Evolutionary conservation across 2,888 invertebrate genomes (phyloP).

Genomic region (Rotaria sp.): DNA sequence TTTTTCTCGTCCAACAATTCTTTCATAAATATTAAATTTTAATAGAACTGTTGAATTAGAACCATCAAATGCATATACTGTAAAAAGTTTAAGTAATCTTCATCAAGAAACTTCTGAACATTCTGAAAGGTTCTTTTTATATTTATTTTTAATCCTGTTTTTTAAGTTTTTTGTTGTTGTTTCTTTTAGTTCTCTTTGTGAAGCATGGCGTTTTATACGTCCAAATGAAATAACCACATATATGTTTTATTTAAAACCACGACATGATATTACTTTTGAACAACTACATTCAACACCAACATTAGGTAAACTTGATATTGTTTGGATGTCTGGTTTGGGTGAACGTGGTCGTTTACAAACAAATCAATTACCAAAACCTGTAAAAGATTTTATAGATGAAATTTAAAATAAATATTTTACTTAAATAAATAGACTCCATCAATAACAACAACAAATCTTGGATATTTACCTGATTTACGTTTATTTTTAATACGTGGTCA

Average conservation of each 20-base stretch:
- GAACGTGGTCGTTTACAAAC: conserved; percentile 93
- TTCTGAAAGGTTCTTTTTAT: conserved; percentile 6
- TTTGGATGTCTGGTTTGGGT: conserved; percentile 92
- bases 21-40: not conserved
- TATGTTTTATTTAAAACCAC: conserved; percentile 66
- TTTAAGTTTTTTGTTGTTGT: not conserved
- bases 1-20: not conserved
- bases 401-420: too few species aligned
- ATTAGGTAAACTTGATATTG: conserved; percentile 88
- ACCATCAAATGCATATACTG: conserved; percentile 77
- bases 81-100: conserved; percentile 54
- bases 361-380: conserved; percentile 81
- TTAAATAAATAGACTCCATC: not conserved
- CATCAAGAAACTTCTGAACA: conserved; percentile 38
- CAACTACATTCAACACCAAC: not conserved
- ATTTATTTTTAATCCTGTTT: not conserved
- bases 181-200: not conserved
- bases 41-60: conserved; percentile 58
- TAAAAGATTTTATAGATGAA: conserved; percentile 50
- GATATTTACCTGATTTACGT: conserved; percentile 21
- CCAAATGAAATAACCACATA: not conserved
- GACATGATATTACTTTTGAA: conserved; percentile 72
- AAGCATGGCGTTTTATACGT: conserved; percentile 12
- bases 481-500: not conserved
- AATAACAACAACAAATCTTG: not conserved